Evolutionary conservation across 2,113 vertebrate genomes (phyloP).

Genomic region (Psilopogon haemacephalus): DNA sequence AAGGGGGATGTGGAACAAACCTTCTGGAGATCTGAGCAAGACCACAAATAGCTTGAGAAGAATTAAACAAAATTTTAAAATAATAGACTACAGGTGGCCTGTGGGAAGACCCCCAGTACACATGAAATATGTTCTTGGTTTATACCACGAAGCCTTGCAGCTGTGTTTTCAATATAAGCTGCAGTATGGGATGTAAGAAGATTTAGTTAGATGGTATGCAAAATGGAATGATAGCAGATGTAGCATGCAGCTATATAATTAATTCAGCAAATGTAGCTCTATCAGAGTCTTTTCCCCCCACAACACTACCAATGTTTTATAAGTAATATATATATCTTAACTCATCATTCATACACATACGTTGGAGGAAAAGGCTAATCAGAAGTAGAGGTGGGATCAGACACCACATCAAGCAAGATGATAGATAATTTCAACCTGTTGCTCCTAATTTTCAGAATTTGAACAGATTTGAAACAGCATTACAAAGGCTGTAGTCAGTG

Average conservation of each 20-base stretch:
- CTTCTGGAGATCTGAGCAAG: conserved; percentile 51
- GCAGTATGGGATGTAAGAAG: background rate
- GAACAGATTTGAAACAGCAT: conserved; percentile 1
- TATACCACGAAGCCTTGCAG: background rate
- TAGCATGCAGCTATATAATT: background rate
- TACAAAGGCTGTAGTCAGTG: background rate
- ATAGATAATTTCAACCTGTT: background rate
- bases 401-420: background rate
- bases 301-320: background rate
- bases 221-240: background rate
- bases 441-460: background rate
- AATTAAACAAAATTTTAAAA: conserved; percentile 59
- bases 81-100: conserved; percentile 45
- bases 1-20: conserved; percentile 26
- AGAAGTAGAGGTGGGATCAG: background rate
- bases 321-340: background rate
- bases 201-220: conserved; percentile 14
- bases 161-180: conserved; percentile 47
- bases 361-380: background rate
- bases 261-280: background rate
- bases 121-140: conserved; percentile 44
- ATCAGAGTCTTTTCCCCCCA: background rate
- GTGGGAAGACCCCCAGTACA: conserved; percentile 46
- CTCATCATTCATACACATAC: background rate
- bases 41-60: conserved; percentile 57